Base-by-base conservation (phyloP, 2,113 vertebrate species). In the Piaya cayana region DNA sequence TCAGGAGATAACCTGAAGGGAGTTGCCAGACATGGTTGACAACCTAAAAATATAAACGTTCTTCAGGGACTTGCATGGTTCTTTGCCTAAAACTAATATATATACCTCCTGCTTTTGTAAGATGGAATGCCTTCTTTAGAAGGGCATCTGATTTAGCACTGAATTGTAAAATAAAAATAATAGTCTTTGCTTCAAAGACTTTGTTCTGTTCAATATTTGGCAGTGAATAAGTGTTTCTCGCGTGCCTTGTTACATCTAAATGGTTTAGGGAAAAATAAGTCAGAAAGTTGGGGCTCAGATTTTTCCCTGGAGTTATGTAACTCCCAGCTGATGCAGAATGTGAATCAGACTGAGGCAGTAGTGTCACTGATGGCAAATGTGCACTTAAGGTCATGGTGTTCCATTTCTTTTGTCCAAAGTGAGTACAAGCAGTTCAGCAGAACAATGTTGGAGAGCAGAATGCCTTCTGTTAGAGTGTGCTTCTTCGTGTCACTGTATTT, bases 261-360 rank as follows among this genome's bases (percentile, higher is more conserved):
- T 6, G 14, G 6, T 39, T 43, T 74, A 19, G 71, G 45, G 88
- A 29, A 49, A 79, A 85, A 89, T 50, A 68, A 59, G 22, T 82
- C 27, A 1, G 20, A n/a, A 95, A 97, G 91, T 93, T 83, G 60
- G 30, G 39, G 60, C 45, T 67, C 43, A 81, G 68, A 80, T 94
- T 86, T 90, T 83, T 83, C 67, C n/a, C 17, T 14, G 1, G 70
- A 92, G 62, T 95, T 90, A 92, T 5, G 36, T 94, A 91, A 65
- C 81, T 90, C 69, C 34, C 59, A 53, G 69, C n/a, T 74, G 88
- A 85, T 95, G 94, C 81, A 72, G 58, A 60, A 80, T 65, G 75
- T 81, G 53, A 80, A 95, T 86, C 43, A 45, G 82, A 83, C 82
- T 84, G 91, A 97, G 94, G 92, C 96, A 71, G 94, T 64, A 82